A percentile compares a stretch with the other conserved stretches of the same genome.
phyloP scores from a whole-genome alignment of 2,888 invertebrate genomes.

The Drosophila ochracea region DNA sequence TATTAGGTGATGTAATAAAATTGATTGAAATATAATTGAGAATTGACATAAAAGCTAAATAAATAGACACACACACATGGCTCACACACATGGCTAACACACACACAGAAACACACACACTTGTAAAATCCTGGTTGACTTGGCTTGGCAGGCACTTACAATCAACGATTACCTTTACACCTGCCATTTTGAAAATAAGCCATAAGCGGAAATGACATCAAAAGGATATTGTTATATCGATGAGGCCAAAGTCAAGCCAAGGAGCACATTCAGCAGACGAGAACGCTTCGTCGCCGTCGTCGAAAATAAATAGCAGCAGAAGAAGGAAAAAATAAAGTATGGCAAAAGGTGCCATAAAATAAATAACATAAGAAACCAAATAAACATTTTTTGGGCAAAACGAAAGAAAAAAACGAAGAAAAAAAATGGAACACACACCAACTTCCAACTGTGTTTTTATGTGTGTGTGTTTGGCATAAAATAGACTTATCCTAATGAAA shows the following conservation, averaged over 20 bases:
- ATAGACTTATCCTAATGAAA: slow-evolving; percentile 80
- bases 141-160: slow-evolving; percentile 74
- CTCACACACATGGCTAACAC: slow-evolving; percentile 14
- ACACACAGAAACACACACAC: slow-evolving; percentile 15
- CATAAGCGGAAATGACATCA: slow-evolving; percentile 80
- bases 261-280: slow-evolving; percentile 32
- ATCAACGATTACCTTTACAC: slow-evolving; percentile 81
- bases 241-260: slow-evolving; percentile 59
- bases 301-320: slow-evolving; percentile 58
- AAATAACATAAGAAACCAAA: slow-evolving; percentile 78
- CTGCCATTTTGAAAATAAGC: slow-evolving; percentile 81
- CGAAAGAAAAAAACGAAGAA: slow-evolving; percentile 9
- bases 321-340: slow-evolving; percentile 67
- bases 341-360: slow-evolving; percentile 80
- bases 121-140: slow-evolving; percentile 63
- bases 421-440: slow-evolving; percentile 20
- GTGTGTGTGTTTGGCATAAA: slow-evolving; percentile 68
- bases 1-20: slow-evolving; percentile 78
- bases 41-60: slow-evolving; percentile 76
- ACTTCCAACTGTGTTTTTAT: slow-evolving; percentile 37
- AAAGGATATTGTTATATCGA: slow-evolving; percentile 80
- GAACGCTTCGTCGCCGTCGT: slow-evolving; percentile 10
- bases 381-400: slow-evolving; percentile 69
- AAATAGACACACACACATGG: slow-evolving; percentile 41
- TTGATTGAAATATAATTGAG: slow-evolving; percentile 81